These are phyloP conservation scores for Euplagia quadripunctaria DNA, from an alignment of 2,888 invertebrate genomes.

Conservation along the genomic window DNA sequence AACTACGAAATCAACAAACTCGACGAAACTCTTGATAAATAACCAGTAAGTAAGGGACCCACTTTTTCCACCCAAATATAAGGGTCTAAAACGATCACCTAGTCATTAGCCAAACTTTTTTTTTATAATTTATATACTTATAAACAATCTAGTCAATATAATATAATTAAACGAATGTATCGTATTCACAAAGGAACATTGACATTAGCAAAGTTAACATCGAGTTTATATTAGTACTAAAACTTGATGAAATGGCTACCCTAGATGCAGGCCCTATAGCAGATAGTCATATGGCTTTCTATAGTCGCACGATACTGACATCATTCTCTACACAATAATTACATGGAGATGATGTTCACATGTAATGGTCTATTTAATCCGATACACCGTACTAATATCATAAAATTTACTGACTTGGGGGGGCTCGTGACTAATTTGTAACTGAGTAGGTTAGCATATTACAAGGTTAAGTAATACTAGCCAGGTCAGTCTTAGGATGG, in stretches of 20 bases:
- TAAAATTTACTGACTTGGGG: too few species aligned
- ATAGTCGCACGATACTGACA: background rate
- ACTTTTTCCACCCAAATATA: background rate
- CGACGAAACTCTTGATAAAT: background rate
- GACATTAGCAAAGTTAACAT: conserved; percentile 39
- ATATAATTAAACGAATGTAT: conserved; percentile 2
- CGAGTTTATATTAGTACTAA: conserved; percentile 9
- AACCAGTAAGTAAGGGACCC: background rate
- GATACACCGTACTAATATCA: too few species aligned
- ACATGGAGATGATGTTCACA: background rate
- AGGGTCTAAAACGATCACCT: background rate
- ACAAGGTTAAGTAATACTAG: too few species aligned
- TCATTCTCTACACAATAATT: background rate
- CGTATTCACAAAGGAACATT: conserved; percentile 36
- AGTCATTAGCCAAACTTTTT: background rate
- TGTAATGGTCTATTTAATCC: background rate
- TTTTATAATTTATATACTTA: background rate
- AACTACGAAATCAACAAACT: background rate
- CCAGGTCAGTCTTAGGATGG: too few species aligned
- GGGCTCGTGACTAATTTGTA: too few species aligned
- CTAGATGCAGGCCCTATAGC: background rate
- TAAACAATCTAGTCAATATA: conserved; percentile 38
- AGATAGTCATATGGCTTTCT: background rate
- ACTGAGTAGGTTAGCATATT: too few species aligned
- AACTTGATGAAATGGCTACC: conserved; percentile 6